phyloP scores from a whole-genome alignment of 2,797 vertebrate genomes.

The Lagodon rhomboides region DNA sequence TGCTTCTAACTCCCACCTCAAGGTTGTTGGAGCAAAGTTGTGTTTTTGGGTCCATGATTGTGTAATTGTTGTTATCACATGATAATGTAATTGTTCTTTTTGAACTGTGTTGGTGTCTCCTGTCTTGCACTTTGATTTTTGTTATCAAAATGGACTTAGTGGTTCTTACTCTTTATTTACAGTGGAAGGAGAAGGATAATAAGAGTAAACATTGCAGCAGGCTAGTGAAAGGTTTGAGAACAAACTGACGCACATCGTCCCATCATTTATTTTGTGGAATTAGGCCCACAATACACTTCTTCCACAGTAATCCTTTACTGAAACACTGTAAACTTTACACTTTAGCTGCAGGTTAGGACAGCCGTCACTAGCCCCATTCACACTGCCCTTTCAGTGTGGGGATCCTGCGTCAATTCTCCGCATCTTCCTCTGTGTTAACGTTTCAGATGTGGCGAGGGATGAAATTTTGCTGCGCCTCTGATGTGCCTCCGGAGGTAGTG shows the following conservation, averaged over 20 bases:
- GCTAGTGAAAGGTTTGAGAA: background rate
- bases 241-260: too few species aligned
- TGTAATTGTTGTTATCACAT: constrained; percentile 23
- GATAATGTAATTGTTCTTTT: background rate
- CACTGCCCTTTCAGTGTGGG: too few species aligned
- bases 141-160: background rate
- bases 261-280: background rate
- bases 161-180: background rate
- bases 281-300: background rate
- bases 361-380: background rate
- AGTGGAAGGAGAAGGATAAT: background rate
- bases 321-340: background rate
- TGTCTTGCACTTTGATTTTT: constrained; percentile 17
- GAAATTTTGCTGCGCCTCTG: too few species aligned
- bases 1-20: constrained; percentile 32
- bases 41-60: background rate
- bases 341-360: background rate
- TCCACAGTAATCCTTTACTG: background rate
- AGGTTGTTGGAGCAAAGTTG: background rate
- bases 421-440: too few species aligned
- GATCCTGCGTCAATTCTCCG: too few species aligned
- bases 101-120: background rate
- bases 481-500: too few species aligned
- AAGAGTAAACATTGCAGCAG: background rate
- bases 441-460: too few species aligned